Evolutionary conservation across 2,888 invertebrate genomes (phyloP), one percentile per base, ranked within the genome.

Genomic region (Mesorhabditis spiculigera): DNA sequence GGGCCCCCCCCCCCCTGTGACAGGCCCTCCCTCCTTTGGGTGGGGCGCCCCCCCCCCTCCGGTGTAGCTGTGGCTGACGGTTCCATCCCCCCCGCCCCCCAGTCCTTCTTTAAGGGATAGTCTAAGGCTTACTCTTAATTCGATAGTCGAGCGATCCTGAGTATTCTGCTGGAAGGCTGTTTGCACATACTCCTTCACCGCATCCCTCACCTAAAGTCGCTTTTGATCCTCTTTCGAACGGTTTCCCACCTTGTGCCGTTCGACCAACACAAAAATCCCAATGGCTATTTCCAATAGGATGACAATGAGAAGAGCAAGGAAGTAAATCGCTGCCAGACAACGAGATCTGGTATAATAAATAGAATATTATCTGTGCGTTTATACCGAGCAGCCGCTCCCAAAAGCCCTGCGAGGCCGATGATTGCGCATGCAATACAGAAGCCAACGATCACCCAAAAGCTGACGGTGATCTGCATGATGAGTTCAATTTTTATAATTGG

Each of bases 381-480:
- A 71, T 50, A 71, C 63, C 66, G 63, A 45, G 72, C 43, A 13
- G 68, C 45, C 5, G 72, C 69, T 4, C 66, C 73, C 4, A 65
- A n/a, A 5, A 76, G 68, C 5, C 83, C 83, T 10, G 81, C 72
- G n/a, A 82, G 71, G 6, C 82, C 81, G 43, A 80, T 71, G 4
- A 82, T 16, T 5, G 73, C 77, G 6, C 74, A 73, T 8, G 77
- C 81, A n/a, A 77, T 73, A 5, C 79, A 71, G 68, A 83, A 80
- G 10, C 80, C 83, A 45, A 83, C 74, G 41, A 83, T 74, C 5
- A 80, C 77, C 83, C 83, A 83, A 68, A 80, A 83, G 13, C 74
- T 68, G 28, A 81, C 78, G 13, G 74, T 70, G 45, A 81, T 79
- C 82, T 83, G 71, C 61, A 77, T 28, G 28, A 28, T 28, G 28